A percentile compares a stretch with the other conserved stretches of the same genome.
Conservation (phyloP, 2,113 vertebrate species). For the Eulemur rufifrons region DNA sequence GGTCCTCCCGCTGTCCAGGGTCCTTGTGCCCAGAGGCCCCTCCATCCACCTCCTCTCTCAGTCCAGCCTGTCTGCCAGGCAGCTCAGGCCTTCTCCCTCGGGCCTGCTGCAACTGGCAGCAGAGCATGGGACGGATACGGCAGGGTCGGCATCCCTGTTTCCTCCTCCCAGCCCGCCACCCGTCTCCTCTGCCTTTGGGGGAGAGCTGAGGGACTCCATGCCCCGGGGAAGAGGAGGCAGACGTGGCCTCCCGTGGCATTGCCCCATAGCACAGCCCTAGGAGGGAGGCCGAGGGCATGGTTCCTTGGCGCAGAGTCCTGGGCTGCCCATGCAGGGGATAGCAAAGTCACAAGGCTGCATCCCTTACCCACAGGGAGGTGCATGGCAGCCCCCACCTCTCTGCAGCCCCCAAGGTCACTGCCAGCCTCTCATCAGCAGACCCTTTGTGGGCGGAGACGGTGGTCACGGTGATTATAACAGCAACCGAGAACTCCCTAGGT, state of each 20-base stretch:
- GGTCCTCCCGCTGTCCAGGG: neutral
- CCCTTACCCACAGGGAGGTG: neutral
- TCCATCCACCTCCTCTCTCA: neutral
- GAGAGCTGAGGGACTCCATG: neutral
- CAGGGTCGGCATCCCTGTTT: too few species aligned
- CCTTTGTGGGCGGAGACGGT: accelerated
- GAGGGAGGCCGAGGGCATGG: accelerated
- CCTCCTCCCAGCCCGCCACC: neutral
- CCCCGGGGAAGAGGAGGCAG: neutral
- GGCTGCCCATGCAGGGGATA: accelerated
- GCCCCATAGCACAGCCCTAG: neutral
- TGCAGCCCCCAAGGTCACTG: neutral
- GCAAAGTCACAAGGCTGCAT: neutral
- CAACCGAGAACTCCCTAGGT: neutral
- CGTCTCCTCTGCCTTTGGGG: neutral
- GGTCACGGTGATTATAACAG: accelerated
- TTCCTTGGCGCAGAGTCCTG: neutral
- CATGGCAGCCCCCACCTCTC: neutral
- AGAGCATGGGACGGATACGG: accelerated
- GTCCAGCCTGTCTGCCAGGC: too few species aligned
- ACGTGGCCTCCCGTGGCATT: neutral
- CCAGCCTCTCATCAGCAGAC: neutral
- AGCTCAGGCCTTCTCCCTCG: neutral
- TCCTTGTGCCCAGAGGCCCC: too few species aligned
- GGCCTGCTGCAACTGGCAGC: neutral